Evolutionary conservation across 2,113 vertebrate genomes (phyloP).

Genomic region (Cavia porcellus): DNA sequence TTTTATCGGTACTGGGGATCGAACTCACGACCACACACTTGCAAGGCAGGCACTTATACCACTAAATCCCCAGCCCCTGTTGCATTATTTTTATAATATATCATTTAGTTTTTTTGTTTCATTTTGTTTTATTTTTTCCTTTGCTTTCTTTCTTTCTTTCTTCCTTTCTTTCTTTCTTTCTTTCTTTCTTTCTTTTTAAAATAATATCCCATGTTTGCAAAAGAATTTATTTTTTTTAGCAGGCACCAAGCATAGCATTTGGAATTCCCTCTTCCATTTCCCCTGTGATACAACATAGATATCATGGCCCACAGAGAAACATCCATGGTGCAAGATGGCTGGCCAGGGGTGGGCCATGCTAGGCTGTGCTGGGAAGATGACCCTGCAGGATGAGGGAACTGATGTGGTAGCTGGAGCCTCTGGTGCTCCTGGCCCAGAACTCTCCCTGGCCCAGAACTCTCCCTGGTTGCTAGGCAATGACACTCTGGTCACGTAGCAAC

Average conservation of each 20-base stretch:
- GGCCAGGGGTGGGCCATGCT: conserved; percentile 93
- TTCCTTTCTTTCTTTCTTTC: too few relatives aligned
- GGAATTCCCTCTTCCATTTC: neutral
- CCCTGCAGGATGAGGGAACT: conserved; percentile 78
- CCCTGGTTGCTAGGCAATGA: conserved; percentile 63
- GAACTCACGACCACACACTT: too few relatives aligned
- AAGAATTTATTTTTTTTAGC: neutral
- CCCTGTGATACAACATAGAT: neutral
- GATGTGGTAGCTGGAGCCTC: neutral
- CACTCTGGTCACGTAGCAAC: conserved; percentile 74
- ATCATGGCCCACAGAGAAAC: conserved; percentile 88
- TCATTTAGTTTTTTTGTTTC: neutral
- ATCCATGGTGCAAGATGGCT: conserved; percentile 90
- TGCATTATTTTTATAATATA: neutral
- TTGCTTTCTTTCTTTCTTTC: too few relatives aligned
- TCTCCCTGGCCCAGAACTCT: neutral
- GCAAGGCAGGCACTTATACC: too few relatives aligned
- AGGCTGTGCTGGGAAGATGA: conserved; percentile 91
- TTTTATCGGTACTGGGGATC: too few relatives aligned
- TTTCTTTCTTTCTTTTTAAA: neutral
- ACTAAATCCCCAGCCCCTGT: too few relatives aligned
- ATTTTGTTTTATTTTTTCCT: too few relatives aligned
- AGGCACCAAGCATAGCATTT: neutral
- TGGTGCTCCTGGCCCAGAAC: neutral
- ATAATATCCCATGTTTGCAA: neutral